Evolutionary conservation across 2,797 vertebrate species (phyloP).

Genomic region (Chloroceryle amazona): DNA sequence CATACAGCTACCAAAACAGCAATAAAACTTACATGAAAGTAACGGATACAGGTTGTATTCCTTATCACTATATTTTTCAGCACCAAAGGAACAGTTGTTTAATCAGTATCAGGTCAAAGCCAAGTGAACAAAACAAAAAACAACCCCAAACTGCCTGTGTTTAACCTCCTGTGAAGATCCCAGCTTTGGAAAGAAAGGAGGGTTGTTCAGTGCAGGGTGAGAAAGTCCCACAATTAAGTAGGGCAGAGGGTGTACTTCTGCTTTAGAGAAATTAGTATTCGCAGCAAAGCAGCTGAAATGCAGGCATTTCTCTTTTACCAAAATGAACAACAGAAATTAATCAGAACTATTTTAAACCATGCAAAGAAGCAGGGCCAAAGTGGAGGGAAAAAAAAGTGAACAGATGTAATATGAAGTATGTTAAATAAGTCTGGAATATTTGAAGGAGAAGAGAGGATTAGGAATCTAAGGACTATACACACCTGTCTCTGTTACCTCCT

Average conservation of each 20-base stretch:
- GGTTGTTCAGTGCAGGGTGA: not conserved
- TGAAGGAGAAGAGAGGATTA: not conserved
- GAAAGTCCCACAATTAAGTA: not conserved
- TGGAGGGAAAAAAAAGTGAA: not conserved
- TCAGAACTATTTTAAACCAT: not conserved
- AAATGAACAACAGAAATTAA: not conserved
- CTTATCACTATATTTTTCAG: not conserved
- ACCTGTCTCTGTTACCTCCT: not conserved
- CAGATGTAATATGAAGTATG: not conserved
- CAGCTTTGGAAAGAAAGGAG: not conserved
- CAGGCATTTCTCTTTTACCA: not conserved
- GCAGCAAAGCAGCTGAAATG: not conserved
- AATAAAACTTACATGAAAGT: not conserved
- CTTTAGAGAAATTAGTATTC: not conserved
- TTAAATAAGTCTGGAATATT: not conserved
- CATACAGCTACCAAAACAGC: not conserved
- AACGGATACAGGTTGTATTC: not conserved
- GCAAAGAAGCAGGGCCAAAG: not conserved
- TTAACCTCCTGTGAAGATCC: not conserved
- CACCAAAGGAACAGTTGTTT: not conserved
- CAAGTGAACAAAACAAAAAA: not conserved
- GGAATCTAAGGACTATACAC: not conserved
- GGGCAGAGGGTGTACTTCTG: not conserved
- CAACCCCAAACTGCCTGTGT: accelerated
- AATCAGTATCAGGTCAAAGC: not conserved